Percentiles rank a stretch among this genome's conserved stretches.
These are phyloP conservation scores for Helobdella robusta DNA, from an alignment of 2,888 invertebrate species.

Conservation along the genomic window DNA sequence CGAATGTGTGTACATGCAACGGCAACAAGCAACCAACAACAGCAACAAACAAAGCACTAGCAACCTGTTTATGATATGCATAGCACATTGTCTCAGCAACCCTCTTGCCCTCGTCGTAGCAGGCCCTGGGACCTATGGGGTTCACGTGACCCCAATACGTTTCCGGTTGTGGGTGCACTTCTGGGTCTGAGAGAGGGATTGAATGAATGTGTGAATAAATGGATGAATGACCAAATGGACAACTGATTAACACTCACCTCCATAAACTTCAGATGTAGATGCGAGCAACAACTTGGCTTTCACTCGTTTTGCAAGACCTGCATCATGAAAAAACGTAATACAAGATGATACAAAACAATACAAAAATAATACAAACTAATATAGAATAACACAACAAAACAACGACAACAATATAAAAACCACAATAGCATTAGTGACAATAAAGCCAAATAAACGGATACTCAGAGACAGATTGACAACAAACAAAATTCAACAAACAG, in stretches of 20 bases:
- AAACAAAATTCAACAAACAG: no score
- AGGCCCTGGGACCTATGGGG: slow-evolving; percentile 77
- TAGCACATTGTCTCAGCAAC: slow-evolving; percentile 90
- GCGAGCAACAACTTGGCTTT: slow-evolving; percentile 87
- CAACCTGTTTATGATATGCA: slow-evolving; percentile 80
- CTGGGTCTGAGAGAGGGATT: slow-evolving; percentile 63
- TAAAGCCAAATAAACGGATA: no score
- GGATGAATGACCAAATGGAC: no score
- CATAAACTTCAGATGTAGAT: slow-evolving; percentile 96
- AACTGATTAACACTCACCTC: slow-evolving; percentile 50
- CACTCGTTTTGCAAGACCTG: slow-evolving; percentile 79
- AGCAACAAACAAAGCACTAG: no score
- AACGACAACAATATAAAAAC: neutral
- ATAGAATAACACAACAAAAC: neutral
- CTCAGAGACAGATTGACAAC: no score
- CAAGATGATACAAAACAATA: neutral
- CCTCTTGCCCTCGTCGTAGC: slow-evolving; percentile 98
- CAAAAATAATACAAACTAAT: neutral
- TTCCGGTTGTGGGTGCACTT: slow-evolving; percentile 93
- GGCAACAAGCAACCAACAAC: neutral
- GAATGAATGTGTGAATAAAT: no score
- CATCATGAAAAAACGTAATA: neutral
- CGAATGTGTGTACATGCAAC: neutral
- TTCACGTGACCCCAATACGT: slow-evolving; percentile 98
- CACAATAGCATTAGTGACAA: no score